Evolutionary conservation across 2,888 invertebrate genomes (phyloP), one percentile per base, ranked within the genome.

Genomic region (Apocheima hispidaria): DNA sequence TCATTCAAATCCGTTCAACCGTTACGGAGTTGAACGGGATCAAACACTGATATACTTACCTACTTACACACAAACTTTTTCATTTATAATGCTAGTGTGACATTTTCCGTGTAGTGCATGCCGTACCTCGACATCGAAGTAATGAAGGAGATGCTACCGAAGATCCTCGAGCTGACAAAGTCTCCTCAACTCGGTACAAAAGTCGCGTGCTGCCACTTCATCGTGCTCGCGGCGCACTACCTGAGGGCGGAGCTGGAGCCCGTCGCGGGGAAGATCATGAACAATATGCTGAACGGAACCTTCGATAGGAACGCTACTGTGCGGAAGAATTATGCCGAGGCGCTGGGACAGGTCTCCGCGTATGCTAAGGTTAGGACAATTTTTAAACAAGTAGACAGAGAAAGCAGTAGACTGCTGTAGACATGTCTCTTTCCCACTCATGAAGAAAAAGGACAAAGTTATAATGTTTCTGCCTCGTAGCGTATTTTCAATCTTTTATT

Each of bases 131-230:
- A 97, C 83, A 95, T 94, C 44, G 93, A 94, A 9, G 95, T 95
- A 26, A 91, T 98, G 78, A 96, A 96, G 70, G 96, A 96, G 72
- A 94, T 98, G 86, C 94, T 97, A 9, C 97, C 98, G 0, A 95
- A 95, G 74, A 92, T 97, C 2, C 84, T 96, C n/a, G 98, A 98
- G 66, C 90, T 98, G 55, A 95, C 97, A 77, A 97, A 96, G 75
- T 96, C 96, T 2, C 95, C 97, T 0, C 97, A 96, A 70, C 94
- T 98, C 43, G 97, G 97, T 23, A 97, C 97, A 0, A 96, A 97
- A 85, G 95, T 96, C 18, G 96, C 96, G 0, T 95, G 96, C 75
- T 95, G 96, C 0, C 96, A 97, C 83, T 96, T 97, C 78, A 93
- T 97, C 52, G 95, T 96, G 40, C 89, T 97, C 63, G 93, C 96